Conservation (phyloP, 2,888 invertebrate species). For the Chalcosyrphus nemorum region DNA sequence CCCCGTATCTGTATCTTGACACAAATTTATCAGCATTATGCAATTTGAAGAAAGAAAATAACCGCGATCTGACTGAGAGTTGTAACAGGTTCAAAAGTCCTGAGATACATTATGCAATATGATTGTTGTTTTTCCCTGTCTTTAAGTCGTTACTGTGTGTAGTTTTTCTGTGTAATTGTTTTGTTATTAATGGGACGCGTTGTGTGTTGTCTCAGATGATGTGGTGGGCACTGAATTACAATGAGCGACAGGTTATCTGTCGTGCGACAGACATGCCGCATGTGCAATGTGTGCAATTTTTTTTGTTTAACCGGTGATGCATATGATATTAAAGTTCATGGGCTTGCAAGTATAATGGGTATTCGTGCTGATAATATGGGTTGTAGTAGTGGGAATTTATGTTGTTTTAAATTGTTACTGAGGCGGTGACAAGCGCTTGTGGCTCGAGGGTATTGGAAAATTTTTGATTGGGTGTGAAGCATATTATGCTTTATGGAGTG, state of each 20-base stretch:
- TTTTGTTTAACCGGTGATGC: constrained; percentile 34
- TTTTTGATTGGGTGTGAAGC: constrained; percentile 4
- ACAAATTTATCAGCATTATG: constrained; percentile 24
- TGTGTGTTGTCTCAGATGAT: constrained; percentile 37
- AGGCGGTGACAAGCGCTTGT: background rate
- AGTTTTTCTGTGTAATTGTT: constrained; percentile 51
- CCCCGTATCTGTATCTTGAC: constrained; percentile 15
- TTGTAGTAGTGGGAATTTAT: constrained; percentile 38
- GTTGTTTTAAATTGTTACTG: constrained; percentile 24
- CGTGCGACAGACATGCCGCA: constrained; percentile 47
- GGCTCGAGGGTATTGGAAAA: background rate
- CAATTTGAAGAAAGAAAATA: constrained; percentile 19
- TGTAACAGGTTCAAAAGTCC: constrained; percentile 46
- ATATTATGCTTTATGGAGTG: constrained; percentile 17
- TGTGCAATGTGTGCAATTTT: constrained; percentile 20
- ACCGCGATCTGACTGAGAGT: too few species aligned
- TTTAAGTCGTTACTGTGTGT: constrained; percentile 14
- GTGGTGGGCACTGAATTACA: constrained; percentile 59
- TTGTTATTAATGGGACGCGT: constrained; percentile 36
- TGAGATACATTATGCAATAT: constrained; percentile 35
- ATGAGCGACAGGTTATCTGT: constrained; percentile 58
- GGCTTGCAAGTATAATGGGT: constrained; percentile 20
- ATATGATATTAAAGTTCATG: constrained; percentile 58
- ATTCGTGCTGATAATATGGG: constrained; percentile 17
- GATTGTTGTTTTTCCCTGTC: constrained; percentile 12